Evolutionary conservation across 2,113 vertebrate genomes (phyloP), one percentile per base, ranked within the genome.

Genomic region (Caranx melampygus): DNA sequence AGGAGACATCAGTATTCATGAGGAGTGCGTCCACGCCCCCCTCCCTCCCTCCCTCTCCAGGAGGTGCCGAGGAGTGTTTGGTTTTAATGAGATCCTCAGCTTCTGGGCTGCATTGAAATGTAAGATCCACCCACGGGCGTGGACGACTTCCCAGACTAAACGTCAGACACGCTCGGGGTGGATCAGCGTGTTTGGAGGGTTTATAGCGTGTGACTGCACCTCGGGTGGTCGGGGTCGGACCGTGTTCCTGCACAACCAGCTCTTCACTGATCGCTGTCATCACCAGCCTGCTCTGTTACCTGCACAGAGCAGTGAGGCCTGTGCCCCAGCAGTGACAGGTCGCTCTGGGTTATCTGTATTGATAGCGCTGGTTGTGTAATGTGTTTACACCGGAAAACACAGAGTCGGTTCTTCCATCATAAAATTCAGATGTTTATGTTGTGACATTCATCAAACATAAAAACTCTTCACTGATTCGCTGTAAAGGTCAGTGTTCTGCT

Each of bases 61-160:
- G 70, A 80, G 75, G 72, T 75, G 57, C 54, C 71, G 72, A 78
- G 72, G 79, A 78, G 10, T 6, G 60, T 74, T 76, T 78, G 77
- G 47, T 75, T 88, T 89, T 85, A 91, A 89, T 83, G 88, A 88
- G 90, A 75, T 78, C 75, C 65, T 87, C 78, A 57, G 70, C 58
- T 78, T 63, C 42, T 74, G 37, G 47, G 71, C 80, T 75, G 82
- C 68, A 75, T 49, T 55, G 67, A 84, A 82, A 80, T 75, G 71
- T 61, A 61, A 40, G 47, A 72, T 82, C 83, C 55, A 54, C 49
- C 21, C 75, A 26, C 40, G 31, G 58, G 69, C 3, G 61, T 21
- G 37, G 59, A 73, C 42, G 59, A 52, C 67, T 51, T 62, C 69
- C 3, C 4, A 72, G 81, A 75, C 71, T 57, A 73, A 83, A 78